Evolutionary conservation across 2,113 vertebrate species (phyloP), one percentile per base, ranked within the genome.

Genomic region (Puffinus mauretanicus): DNA sequence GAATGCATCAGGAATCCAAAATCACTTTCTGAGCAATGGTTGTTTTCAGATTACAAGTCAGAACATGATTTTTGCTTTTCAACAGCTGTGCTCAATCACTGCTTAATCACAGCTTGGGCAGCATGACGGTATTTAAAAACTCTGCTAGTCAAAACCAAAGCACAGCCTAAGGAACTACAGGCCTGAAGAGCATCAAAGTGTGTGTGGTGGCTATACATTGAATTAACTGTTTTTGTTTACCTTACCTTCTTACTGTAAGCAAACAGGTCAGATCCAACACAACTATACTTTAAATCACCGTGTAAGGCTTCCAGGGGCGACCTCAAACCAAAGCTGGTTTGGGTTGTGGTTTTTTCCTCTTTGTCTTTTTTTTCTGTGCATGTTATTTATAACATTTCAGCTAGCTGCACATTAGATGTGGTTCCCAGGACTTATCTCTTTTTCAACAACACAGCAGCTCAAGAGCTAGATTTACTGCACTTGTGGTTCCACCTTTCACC

Each of bases 1-100:
- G 42, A 94, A 86, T 3, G 4, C 20, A 58, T 18, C 51, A 64
- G 80, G 77, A 94, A 78, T 92, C 42, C 51, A 44, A 38, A 70
- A 64, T 32, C 42, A 27, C n/a, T 32, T 90, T 70, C 80, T 0
- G 0, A 70, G 54, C 1, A 0, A 13, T 11, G 9, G 25, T 34
- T 89, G 29, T 7, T 93, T 90, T 76, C 29, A 88, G 62, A 61
- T 76, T 61, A 54, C 81, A 82, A 82, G 91, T 88, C 65, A 90
- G 75, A 90, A 90, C 73, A 82, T 2, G 34, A 17, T 51, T 72
- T 77, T 82, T 93, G 57, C 54, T 90, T 82, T 91, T 27, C 62
- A 85, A 36, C 76, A 92, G 61, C 49, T 20, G 2, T 30, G 10
- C 60, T 87, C 57, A 61, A 4, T 69, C 71, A 36, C 81, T 82